Conservation (phyloP, 2,113 vertebrate genomes). For the Dryoscopus gambensis region DNA sequence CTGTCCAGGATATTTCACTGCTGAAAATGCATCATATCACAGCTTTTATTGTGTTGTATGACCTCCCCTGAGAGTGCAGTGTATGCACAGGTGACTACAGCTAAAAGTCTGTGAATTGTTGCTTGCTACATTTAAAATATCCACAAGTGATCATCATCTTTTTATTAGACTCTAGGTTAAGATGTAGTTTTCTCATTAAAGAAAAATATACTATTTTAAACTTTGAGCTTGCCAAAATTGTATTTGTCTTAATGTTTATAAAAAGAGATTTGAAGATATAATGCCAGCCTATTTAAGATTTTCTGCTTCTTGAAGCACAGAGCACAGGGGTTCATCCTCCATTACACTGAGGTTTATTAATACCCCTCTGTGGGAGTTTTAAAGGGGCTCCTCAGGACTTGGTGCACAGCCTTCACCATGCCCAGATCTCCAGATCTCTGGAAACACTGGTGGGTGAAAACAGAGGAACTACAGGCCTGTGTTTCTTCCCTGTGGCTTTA, state of each 20-base stretch:
- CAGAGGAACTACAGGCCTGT: neutral
- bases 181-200: neutral
- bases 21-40: neutral
- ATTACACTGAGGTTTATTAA: neutral
- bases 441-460: neutral
- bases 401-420: neutral
- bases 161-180: neutral
- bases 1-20: neutral
- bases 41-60: neutral
- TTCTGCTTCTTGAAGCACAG: constrained; percentile 25
- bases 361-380: neutral
- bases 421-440: neutral
- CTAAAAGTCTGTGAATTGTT: neutral
- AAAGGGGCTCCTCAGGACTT: neutral
- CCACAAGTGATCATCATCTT: neutral
- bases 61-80: neutral
- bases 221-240: neutral
- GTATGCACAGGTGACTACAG: neutral
- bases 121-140: neutral
- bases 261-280: neutral
- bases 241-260: neutral
- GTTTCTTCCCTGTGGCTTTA: neutral
- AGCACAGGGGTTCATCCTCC: neutral
- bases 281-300: neutral
- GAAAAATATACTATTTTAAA: neutral